Percentiles rank a stretch among this genome's conserved stretches.
Conservation (phyloP, 2,113 vertebrate species). For the Campylorhamphus procurvoides region DNA sequence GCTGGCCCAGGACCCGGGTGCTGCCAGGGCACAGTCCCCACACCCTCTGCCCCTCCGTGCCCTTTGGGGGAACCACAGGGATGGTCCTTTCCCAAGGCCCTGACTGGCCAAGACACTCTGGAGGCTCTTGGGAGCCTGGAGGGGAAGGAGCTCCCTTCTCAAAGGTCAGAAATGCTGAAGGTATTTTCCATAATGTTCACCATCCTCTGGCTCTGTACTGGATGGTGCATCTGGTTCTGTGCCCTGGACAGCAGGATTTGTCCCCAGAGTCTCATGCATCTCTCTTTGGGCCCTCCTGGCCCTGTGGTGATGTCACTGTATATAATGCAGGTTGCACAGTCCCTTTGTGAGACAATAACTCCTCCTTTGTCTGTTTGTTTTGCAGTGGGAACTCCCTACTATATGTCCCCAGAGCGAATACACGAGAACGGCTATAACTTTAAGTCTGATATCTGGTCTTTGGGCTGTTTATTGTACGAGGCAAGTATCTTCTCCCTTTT, state of each 20-base stretch:
- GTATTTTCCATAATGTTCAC: accelerated
- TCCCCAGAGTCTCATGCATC: neutral
- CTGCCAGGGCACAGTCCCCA: accelerated
- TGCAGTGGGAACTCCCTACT: slow-evolving; percentile 98
- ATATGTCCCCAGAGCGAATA: slow-evolving; percentile 99
- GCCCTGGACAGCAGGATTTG: neutral
- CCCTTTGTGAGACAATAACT: neutral
- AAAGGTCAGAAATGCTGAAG: neutral
- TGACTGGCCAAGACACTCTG: neutral
- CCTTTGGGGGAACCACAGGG: neutral
- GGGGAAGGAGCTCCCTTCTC: neutral
- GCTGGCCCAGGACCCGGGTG: neutral
- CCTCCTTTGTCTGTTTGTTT: neutral
- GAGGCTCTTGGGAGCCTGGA: neutral
- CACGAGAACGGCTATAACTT: slow-evolving; percentile 99
- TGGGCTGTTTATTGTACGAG: slow-evolving; percentile 98
- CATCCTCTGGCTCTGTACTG: neutral
- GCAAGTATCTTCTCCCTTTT: slow-evolving; percentile 71
- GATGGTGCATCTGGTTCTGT: neutral
- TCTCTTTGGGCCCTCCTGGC: neutral
- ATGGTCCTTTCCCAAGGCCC: neutral
- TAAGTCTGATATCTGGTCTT: slow-evolving; percentile 99
- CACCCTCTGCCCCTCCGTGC: neutral
- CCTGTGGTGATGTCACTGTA: neutral
- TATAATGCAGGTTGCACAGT: neutral